These are phyloP conservation scores for Eurypyga helias DNA, from an alignment of 2,113 vertebrate species.

Conservation along the genomic window DNA sequence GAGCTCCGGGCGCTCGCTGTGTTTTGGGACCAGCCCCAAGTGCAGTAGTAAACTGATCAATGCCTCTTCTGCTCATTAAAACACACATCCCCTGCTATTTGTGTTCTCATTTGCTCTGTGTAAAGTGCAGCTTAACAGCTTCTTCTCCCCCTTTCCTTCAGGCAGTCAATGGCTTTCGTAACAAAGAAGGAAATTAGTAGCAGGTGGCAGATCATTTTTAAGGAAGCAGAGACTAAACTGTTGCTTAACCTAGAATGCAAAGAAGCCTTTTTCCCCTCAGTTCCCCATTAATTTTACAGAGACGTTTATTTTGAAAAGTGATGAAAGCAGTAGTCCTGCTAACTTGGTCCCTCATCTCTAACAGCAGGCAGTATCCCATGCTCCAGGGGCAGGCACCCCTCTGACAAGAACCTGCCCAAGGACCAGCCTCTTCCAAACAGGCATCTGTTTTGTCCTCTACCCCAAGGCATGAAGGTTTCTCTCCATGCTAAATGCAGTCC, in stretches of 20 bases:
- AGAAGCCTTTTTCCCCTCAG: not conserved
- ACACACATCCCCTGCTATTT: slow-evolving; percentile 54
- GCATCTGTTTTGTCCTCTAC: not conserved
- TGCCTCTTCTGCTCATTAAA: slow-evolving; percentile 52
- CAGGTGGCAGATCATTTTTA: slow-evolving; percentile 61
- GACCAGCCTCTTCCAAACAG: not conserved
- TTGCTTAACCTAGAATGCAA: slow-evolving; percentile 30
- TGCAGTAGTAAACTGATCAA: slow-evolving; percentile 33
- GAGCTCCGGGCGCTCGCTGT: not conserved
- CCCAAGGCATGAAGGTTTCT: not conserved
- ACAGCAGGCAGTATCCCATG: not conserved
- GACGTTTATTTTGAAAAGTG: not conserved
- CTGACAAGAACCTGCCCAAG: not conserved
- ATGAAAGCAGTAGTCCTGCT: not conserved
- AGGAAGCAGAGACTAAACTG: slow-evolving; percentile 33
- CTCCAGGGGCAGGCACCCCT: not conserved
- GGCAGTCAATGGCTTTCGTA: slow-evolving; percentile 38
- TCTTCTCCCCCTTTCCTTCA: slow-evolving; percentile 43
- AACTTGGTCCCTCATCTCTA: not conserved
- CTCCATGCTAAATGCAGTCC: not conserved
- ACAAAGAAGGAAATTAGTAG: slow-evolving; percentile 59
- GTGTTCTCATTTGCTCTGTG: slow-evolving; percentile 43
- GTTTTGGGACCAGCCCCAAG: not conserved
- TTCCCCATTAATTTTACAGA: slow-evolving; percentile 11
- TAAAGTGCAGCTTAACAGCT: slow-evolving; percentile 59